A percentile compares a stretch with the other conserved stretches of the same genome.
phyloP scores from a whole-genome alignment of 2,888 invertebrate species.

The Dasypogon diadema region DNA sequence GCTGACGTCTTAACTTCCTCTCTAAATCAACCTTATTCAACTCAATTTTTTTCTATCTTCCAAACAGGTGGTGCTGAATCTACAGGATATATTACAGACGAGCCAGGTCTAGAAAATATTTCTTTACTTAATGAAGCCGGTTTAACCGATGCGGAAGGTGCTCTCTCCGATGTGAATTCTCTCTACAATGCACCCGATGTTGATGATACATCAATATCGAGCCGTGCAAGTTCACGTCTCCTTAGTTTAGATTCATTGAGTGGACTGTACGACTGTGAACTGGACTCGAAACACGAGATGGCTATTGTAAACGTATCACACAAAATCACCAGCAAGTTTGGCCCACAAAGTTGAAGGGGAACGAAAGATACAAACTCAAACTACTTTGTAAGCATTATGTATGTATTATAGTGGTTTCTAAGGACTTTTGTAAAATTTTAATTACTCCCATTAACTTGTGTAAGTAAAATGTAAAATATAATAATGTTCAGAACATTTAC shows the following conservation, averaged over 20 bases:
- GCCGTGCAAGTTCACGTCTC: conserved; percentile 84
- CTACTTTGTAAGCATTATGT: conserved; percentile 28
- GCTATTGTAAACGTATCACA: conserved; percentile 69
- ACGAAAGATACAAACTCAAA: neutral
- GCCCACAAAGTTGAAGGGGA: conserved; percentile 61
- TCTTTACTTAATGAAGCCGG: conserved; percentile 89
- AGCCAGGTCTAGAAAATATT: conserved; percentile 86
- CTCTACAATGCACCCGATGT: conserved; percentile 78
- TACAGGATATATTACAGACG: conserved; percentile 89
- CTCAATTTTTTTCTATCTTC: neutral
- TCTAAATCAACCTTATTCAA: too few relatives aligned
- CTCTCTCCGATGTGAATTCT: conserved; percentile 87
- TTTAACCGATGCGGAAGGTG: conserved; percentile 88
- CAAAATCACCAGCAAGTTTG: conserved; percentile 69
- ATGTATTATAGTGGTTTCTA: conserved; percentile 46
- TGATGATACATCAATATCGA: conserved; percentile 83
- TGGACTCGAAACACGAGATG: conserved; percentile 69
- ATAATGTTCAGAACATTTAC: conserved; percentile 22
- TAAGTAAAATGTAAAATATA: conserved; percentile 23
- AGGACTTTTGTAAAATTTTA: conserved; percentile 44
- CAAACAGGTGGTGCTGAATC: conserved; percentile 73
- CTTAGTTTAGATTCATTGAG: conserved; percentile 85
- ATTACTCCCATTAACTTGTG: conserved; percentile 34
- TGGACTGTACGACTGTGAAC: conserved; percentile 80
- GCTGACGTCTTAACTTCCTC: too few relatives aligned